A percentile compares a stretch with the other conserved stretches of the same genome.
These are phyloP conservation scores for Lysandra coridon DNA, from an alignment of 2,888 invertebrate species.

Conservation along the genomic window DNA sequence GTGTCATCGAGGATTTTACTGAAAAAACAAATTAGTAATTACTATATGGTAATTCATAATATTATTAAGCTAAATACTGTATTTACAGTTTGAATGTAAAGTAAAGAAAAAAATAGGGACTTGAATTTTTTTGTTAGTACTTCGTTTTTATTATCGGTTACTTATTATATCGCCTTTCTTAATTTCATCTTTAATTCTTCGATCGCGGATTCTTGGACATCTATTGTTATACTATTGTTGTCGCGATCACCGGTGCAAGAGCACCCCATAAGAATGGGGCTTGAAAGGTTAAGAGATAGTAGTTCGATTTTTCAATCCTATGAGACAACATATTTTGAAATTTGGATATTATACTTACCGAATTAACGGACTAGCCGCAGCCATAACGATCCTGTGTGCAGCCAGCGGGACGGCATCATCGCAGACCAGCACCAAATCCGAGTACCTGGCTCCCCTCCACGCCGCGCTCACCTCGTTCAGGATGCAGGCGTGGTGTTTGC, in stretches of 20 bases:
- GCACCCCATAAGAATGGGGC: no score
- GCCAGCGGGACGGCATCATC: conserved; percentile 90
- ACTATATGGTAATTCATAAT: no score
- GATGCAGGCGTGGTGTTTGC: conserved; percentile 96
- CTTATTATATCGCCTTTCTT: background rate
- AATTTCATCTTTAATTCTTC: background rate
- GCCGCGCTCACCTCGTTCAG: conserved; percentile 94
- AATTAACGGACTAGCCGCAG: conserved; percentile 92
- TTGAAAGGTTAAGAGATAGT: background rate
- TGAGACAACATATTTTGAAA: background rate
- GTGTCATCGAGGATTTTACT: conserved; percentile 87
- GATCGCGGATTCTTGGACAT: no score
- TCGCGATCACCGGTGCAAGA: no score
- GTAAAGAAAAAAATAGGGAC: no score
- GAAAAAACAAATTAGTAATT: conserved; percentile 45
- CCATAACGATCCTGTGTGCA: conserved; percentile 92
- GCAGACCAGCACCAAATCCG: conserved; percentile 92
- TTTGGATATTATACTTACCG: conserved; percentile 68
- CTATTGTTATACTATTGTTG: no score
- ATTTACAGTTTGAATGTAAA: no score
- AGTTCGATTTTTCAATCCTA: background rate
- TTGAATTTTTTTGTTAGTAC: background rate
- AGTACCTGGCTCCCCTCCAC: conserved; percentile 92
- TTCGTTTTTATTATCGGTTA: background rate
- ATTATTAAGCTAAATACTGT: no score